Percentiles rank a stretch among this genome's conserved stretches.
Conservation (phyloP, 2,888 invertebrate species). For the Dimorphilus gyrociliatus region DNA sequence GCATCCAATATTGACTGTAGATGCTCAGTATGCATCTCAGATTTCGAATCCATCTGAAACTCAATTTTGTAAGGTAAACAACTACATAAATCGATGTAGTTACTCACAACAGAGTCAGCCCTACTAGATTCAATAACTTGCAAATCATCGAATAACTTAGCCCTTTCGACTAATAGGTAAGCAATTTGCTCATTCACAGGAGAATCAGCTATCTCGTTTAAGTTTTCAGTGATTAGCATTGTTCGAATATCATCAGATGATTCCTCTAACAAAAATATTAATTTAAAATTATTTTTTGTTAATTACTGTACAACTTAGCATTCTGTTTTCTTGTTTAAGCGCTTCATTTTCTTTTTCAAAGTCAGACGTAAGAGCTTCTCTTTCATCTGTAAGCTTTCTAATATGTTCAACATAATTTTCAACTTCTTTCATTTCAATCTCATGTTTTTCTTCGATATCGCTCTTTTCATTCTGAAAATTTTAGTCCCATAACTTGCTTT, state of each 20-base stretch:
- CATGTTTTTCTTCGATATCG: constrained; percentile 24
- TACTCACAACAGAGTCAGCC: too few relatives aligned
- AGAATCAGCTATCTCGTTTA: constrained; percentile 34
- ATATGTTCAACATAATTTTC: constrained; percentile 39
- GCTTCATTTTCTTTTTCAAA: constrained; percentile 31
- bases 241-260: constrained; percentile 22
- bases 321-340: constrained; percentile 19
- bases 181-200: constrained; percentile 40
- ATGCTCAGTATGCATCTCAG: too few relatives aligned
- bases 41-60: too few relatives aligned
- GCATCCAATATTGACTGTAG: too few relatives aligned
- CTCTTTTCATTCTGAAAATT: too few relatives aligned
- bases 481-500: too few relatives aligned
- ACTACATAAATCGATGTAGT: too few relatives aligned
- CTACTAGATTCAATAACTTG: too few relatives aligned
- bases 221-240: constrained; percentile 36
- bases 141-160: constrained; percentile 38
- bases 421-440: constrained; percentile 39
- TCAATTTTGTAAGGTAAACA: too few relatives aligned
- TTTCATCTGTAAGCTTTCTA: constrained; percentile 26
- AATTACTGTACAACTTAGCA: neutral
- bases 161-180: constrained; percentile 39
- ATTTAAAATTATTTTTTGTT: neutral
- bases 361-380: constrained; percentile 31
- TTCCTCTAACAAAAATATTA: neutral